Percentiles rank a stretch among this genome's conserved stretches.
Conservation (phyloP, 2,797 vertebrate genomes). For the Trematomus bernacchii region DNA sequence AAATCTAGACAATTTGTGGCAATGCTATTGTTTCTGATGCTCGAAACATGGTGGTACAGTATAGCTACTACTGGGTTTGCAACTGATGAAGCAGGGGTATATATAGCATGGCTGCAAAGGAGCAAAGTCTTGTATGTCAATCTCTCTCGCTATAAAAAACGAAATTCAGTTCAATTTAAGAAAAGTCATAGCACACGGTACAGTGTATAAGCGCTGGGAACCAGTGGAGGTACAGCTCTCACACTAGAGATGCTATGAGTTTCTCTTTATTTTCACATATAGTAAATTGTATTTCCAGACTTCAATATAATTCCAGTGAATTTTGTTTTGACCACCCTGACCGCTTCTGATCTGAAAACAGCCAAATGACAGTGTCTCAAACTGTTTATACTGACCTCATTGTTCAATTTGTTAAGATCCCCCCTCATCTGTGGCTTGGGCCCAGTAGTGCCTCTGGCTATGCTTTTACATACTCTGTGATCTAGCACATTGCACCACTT, state of each 20-base stretch:
- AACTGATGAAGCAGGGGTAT: not conserved
- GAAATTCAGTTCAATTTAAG: slow-evolving; percentile 25
- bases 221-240: slow-evolving; percentile 11
- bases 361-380: slow-evolving; percentile 63
- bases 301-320: slow-evolving; percentile 50
- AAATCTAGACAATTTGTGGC: too few species aligned
- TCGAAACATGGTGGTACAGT: not conserved
- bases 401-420: slow-evolving; percentile 71
- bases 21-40: not conserved
- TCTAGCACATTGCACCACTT: slow-evolving; percentile 77
- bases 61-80: not conserved
- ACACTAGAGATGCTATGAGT: not conserved
- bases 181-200: slow-evolving; percentile 12
- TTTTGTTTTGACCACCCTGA: slow-evolving; percentile 57
- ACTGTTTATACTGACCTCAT: slow-evolving; percentile 75
- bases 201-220: not conserved
- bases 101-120: not conserved
- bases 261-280: slow-evolving; percentile 11
- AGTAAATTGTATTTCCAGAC: slow-evolving; percentile 40
- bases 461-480: slow-evolving; percentile 76
- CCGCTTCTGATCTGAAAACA: slow-evolving; percentile 57
- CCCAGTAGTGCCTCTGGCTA: slow-evolving; percentile 69
- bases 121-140: not conserved
- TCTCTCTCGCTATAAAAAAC: not conserved
- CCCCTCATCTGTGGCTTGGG: slow-evolving; percentile 64